These are phyloP conservation scores for Procambarus virginalis DNA, from an alignment of 1,140 invertebrate genomes.

Conservation along the genomic window DNA sequence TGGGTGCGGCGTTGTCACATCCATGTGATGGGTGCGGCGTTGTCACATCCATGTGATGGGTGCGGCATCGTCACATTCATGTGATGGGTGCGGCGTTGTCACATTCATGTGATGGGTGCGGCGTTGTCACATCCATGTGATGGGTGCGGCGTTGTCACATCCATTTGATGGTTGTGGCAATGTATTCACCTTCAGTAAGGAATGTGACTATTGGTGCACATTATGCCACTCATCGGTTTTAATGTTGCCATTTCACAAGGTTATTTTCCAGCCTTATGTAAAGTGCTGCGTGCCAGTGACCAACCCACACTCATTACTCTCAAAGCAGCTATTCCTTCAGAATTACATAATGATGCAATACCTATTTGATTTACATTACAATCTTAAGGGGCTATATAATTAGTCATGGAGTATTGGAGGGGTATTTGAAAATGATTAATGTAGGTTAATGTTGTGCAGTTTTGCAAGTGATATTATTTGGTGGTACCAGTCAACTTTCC, in stretches of 20 bases:
- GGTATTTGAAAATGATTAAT: conserved; percentile 11
- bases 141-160: neutral
- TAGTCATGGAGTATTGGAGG: neutral
- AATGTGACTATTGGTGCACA: neutral
- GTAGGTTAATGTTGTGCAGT: conserved; percentile 40
- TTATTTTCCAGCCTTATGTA: neutral
- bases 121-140: too few species aligned
- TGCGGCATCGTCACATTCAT: too few species aligned
- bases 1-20: too few species aligned
- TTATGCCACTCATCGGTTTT: neutral
- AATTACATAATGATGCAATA: neutral
- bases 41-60: too few species aligned
- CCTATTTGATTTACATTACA: conserved; percentile 4
- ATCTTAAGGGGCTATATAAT: neutral
- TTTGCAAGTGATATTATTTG: conserved; percentile 37
- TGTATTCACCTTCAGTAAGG: neutral
- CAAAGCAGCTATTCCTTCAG: neutral
- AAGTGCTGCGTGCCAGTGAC: neutral
- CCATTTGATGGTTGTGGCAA: neutral
- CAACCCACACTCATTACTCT: neutral
- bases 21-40: too few species aligned
- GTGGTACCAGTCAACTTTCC: conserved; percentile 15
- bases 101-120: too few species aligned
- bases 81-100: too few species aligned
- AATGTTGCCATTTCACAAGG: neutral